Evolutionary conservation across 2,797 vertebrate species (phyloP).

Genomic region (Menidia menidia): DNA sequence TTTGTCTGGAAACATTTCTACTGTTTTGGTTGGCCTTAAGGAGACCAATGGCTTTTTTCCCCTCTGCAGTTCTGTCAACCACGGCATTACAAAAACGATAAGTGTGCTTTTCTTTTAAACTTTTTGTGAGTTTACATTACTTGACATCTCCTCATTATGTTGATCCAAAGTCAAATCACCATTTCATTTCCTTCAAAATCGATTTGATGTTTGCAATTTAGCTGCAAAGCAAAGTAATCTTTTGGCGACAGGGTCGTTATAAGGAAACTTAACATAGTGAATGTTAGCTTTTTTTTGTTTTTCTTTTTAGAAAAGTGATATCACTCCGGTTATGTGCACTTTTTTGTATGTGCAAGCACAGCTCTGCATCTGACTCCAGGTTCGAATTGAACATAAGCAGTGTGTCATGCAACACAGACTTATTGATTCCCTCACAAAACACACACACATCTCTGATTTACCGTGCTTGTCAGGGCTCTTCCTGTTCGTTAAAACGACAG

Average conservation of each 20-base stretch:
- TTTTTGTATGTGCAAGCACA: neutral
- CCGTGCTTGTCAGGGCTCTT: conserved; percentile 30
- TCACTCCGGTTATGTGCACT: conserved; percentile 1
- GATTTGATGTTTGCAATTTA: neutral
- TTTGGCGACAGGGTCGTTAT: neutral
- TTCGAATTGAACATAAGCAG: conserved; percentile 47
- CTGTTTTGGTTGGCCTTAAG: neutral
- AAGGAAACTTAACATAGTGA: neutral
- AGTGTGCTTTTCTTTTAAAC: neutral
- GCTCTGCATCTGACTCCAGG: conserved; percentile 13
- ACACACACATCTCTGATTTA: conserved; percentile 36
- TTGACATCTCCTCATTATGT: neutral
- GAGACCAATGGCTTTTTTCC: neutral
- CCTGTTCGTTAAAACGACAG: conserved; percentile 31
- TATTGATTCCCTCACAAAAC: conserved; percentile 46
- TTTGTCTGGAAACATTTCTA: neutral
- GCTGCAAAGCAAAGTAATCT: neutral
- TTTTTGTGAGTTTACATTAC: neutral
- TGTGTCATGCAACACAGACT: conserved; percentile 35
- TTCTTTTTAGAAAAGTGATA: neutral
- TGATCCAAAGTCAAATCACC: neutral
- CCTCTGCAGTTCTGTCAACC: neutral
- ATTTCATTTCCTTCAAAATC: neutral
- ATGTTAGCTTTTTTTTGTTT: too few species aligned
- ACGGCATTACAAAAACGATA: neutral